A percentile compares a stretch with the other conserved stretches of the same genome.
phyloP scores from a whole-genome alignment of 2,113 vertebrate genomes.

The Sinocyclocheilus grahami region DNA sequence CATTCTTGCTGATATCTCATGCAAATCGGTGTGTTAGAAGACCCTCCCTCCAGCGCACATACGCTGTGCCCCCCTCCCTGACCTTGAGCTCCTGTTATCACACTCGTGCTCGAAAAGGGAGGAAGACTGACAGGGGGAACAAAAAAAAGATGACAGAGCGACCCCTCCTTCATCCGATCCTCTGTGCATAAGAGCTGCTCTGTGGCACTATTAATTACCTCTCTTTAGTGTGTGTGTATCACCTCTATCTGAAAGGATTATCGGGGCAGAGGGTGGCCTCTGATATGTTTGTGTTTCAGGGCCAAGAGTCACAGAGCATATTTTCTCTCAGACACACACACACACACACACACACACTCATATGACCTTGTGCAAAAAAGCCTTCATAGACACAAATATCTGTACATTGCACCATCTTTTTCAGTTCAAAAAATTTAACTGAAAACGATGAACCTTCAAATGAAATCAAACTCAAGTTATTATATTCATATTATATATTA shows the following conservation, averaged over 20 bases:
- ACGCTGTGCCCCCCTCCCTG: constrained; percentile 44
- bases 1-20: constrained; percentile 51
- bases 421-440: background rate
- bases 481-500: too few relatives aligned
- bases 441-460: background rate
- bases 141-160: constrained; percentile 48
- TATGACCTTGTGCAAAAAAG: constrained; percentile 15
- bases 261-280: constrained; percentile 57
- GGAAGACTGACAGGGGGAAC: constrained; percentile 56
- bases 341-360: constrained; percentile 54
- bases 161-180: constrained; percentile 57
- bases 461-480: background rate
- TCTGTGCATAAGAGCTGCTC: constrained; percentile 53
- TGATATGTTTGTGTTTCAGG: constrained; percentile 55
- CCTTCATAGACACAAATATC: background rate
- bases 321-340: constrained; percentile 43
- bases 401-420: background rate
- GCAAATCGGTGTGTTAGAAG: constrained; percentile 52
- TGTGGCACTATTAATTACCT: constrained; percentile 58
- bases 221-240: constrained; percentile 54
- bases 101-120: constrained; percentile 61
- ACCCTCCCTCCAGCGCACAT: constrained; percentile 22
- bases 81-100: constrained; percentile 78
- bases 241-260: constrained; percentile 57
- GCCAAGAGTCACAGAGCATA: constrained; percentile 52